Evolutionary conservation across 1,140 invertebrate genomes (phyloP).

Genomic region (Teleogryllus occipitalis): DNA sequence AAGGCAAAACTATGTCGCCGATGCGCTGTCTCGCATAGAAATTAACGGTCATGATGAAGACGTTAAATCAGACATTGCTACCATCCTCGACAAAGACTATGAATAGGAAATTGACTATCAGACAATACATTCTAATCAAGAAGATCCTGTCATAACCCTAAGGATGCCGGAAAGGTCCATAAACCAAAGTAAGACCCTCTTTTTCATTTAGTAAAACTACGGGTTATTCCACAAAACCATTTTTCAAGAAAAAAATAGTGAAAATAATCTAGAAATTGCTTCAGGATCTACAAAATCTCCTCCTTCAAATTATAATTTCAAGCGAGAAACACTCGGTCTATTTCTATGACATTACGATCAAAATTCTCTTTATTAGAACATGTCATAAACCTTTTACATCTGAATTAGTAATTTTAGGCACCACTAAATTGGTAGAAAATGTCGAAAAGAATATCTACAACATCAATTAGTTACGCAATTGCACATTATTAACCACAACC

Average conservation of each 20-base stretch:
- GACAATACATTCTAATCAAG: not conserved
- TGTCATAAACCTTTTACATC: not conserved
- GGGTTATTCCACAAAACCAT: not conserved
- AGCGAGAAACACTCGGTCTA: not conserved
- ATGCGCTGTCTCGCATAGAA: too few species aligned
- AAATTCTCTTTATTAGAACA: constrained; percentile 1
- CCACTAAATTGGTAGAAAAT: not conserved
- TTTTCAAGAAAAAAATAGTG: not conserved
- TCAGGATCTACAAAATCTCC: not conserved
- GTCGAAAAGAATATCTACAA: not conserved
- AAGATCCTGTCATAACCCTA: not conserved
- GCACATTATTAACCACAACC: not conserved
- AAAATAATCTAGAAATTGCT: not conserved
- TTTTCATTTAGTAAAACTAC: not conserved
- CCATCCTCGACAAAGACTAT: too few species aligned
- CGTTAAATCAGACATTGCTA: too few species aligned
- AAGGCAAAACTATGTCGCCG: too few species aligned
- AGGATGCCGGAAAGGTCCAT: not conserved
- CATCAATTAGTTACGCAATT: not conserved
- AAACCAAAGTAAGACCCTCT: not conserved
- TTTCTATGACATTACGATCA: not conserved
- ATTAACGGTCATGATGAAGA: too few species aligned
- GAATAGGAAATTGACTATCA: too few species aligned
- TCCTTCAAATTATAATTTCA: not conserved
- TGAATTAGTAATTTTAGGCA: not conserved